Percentiles rank a stretch among this genome's conserved stretches.
Evolutionary conservation across 2,797 vertebrate genomes (phyloP).

Genomic region (Setipinna tenuifilis): DNA sequence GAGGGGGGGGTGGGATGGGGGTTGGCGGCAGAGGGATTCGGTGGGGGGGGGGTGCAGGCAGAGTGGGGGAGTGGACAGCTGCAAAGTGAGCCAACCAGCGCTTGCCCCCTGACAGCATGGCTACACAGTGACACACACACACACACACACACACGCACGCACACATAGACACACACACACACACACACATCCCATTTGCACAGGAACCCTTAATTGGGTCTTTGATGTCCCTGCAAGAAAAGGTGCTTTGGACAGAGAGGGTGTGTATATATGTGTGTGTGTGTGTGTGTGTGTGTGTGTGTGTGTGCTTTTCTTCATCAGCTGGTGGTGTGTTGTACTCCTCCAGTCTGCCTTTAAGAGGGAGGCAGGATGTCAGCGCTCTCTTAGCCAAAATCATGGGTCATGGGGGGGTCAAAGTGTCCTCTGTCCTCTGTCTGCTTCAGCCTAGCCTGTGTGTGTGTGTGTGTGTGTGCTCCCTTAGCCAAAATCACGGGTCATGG

Average conservation of each 20-base stretch:
- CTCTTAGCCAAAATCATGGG: background rate
- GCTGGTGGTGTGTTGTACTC: background rate
- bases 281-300: background rate
- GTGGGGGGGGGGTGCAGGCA: slow-evolving; percentile 55
- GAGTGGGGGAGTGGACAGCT: slow-evolving; percentile 64
- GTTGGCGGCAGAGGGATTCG: background rate
- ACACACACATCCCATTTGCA: slow-evolving; percentile 88
- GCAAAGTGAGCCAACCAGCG: slow-evolving; percentile 67
- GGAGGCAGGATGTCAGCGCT: slow-evolving; percentile 37
- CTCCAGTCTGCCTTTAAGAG: background rate
- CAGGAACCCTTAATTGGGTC: slow-evolving; percentile 93
- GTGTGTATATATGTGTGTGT: too few species aligned
- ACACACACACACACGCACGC: slow-evolving; percentile 35
- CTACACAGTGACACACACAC: background rate
- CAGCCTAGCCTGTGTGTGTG: background rate
- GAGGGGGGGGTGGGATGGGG: background rate
- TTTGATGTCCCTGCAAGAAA: slow-evolving; percentile 93
- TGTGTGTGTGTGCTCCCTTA: slow-evolving; percentile 27
- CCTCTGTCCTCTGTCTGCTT: background rate
- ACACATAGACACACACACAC: slow-evolving; percentile 47
- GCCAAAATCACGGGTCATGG: background rate
- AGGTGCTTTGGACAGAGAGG: slow-evolving; percentile 73
- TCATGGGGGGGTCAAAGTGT: background rate
- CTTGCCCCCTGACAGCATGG: slow-evolving; percentile 60
- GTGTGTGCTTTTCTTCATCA: background rate